phyloP scores from a whole-genome alignment of 2,888 invertebrate species.

The Pseudococcus jackbeardsleyi region DNA sequence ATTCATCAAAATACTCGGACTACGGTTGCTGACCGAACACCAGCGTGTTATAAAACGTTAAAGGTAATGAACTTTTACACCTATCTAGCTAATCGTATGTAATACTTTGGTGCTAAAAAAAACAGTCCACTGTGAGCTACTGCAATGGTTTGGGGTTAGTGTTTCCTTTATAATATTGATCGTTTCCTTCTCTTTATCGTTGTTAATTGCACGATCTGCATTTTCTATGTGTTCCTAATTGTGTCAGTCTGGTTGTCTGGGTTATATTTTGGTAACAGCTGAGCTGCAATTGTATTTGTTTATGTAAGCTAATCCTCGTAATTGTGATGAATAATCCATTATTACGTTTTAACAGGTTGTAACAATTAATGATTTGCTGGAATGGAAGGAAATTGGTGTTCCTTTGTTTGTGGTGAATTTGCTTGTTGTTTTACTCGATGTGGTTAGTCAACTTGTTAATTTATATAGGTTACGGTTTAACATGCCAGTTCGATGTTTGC shows the following conservation, averaged over 20 bases:
- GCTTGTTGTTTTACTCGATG: constrained; percentile 30
- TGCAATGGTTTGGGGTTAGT: background rate
- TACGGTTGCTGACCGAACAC: background rate
- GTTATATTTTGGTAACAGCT: background rate
- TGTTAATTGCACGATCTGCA: constrained; percentile 9
- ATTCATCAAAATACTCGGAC: background rate
- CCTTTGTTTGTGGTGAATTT: constrained; percentile 41
- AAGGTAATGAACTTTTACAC: background rate
- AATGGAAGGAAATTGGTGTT: constrained; percentile 48
- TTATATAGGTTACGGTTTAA: constrained; percentile 34
- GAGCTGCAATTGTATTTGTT: background rate
- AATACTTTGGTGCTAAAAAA: background rate
- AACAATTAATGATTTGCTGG: constrained; percentile 31
- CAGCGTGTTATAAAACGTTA: background rate
- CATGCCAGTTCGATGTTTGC: background rate
- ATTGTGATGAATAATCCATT: background rate
- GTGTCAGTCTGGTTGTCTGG: background rate
- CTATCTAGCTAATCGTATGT: background rate
- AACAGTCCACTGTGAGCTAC: background rate
- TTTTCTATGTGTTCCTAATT: background rate
- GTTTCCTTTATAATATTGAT: background rate
- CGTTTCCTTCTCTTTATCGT: constrained; percentile 20
- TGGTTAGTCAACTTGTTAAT: constrained; percentile 7
- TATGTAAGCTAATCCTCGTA: background rate
- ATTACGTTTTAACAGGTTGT: constrained; percentile 11